Evolutionary conservation across 2,888 invertebrate genomes (phyloP).

Genomic region (Phasia obesa): DNA sequence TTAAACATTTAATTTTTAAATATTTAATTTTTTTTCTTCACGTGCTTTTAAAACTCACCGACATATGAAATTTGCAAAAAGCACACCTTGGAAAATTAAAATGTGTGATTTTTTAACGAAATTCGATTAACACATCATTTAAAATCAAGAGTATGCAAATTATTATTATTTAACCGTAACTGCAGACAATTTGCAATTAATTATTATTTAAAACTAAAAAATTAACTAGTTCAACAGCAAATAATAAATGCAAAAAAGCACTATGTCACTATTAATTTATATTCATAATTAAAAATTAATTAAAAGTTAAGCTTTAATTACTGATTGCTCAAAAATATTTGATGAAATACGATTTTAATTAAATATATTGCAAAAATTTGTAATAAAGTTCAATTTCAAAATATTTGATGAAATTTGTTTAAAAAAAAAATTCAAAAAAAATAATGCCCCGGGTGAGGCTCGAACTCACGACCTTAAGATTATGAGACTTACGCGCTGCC

Average conservation of each 20-base stretch:
- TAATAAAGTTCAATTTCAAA: not conserved
- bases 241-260: not conserved
- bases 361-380: not conserved
- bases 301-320: no score
- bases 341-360: no score
- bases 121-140: slow-evolving; percentile 60
- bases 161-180: slow-evolving; percentile 31
- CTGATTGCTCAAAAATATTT: no score
- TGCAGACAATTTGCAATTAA: slow-evolving; percentile 32
- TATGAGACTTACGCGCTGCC: slow-evolving; percentile 81
- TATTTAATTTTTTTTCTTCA: slow-evolving; percentile 5
- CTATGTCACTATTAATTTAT: not conserved
- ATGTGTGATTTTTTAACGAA: slow-evolving; percentile 3
- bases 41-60: not conserved
- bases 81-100: slow-evolving; percentile 12
- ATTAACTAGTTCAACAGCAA: slow-evolving; percentile 13
- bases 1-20: slow-evolving; percentile 16
- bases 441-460: slow-evolving; percentile 79
- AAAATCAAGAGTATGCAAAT: slow-evolving; percentile 35
- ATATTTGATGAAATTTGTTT: not conserved
- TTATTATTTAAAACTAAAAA: slow-evolving; percentile 13
- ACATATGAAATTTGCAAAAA: not conserved
- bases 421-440: slow-evolving; percentile 67
- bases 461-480: slow-evolving; percentile 81
- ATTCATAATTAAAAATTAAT: not conserved